Evolutionary conservation across 1,140 invertebrate genomes (phyloP).

Genomic region (Zaprionus africanus): DNA sequence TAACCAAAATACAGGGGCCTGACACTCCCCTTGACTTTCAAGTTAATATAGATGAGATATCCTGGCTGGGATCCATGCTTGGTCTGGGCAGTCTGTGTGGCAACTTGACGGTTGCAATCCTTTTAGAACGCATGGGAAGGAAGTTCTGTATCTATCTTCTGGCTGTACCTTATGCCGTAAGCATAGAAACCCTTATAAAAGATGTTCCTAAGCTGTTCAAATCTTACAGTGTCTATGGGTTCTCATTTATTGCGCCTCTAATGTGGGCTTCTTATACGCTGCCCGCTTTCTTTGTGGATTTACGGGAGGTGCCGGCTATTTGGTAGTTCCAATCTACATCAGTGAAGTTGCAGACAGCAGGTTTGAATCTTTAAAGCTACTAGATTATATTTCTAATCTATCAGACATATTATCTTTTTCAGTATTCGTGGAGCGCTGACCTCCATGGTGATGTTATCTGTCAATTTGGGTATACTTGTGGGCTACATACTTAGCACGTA

Average conservation of each 20-base stretch:
- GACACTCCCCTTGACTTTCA: constrained; percentile 64
- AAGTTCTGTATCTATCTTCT: constrained; percentile 84
- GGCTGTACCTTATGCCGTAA: constrained; percentile 80
- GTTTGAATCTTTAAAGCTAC: constrained; percentile 29
- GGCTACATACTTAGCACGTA: constrained; percentile 90
- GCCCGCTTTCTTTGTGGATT: constrained; percentile 84
- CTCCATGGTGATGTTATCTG: constrained; percentile 92
- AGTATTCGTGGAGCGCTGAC: constrained; percentile 92
- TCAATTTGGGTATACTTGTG: constrained; percentile 92
- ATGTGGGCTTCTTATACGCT: constrained; percentile 76
- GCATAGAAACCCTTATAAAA: constrained; percentile 12
- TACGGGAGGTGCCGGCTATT: constrained; percentile 80
- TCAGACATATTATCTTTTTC: not conserved
- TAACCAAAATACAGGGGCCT: constrained; percentile 57
- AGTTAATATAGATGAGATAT: constrained; percentile 70
- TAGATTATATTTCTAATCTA: not conserved
- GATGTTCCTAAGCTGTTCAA: not conserved
- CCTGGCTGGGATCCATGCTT: constrained; percentile 80
- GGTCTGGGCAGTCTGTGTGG: constrained; percentile 75
- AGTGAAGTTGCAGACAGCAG: constrained; percentile 83
- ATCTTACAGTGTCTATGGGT: constrained; percentile 69
- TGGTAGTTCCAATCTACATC: constrained; percentile 84
- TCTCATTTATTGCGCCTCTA: constrained; percentile 79
- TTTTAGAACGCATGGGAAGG: constrained; percentile 84
- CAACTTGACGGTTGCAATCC: constrained; percentile 74